phyloP scores from a whole-genome alignment of 2,888 invertebrate species.

The Isoperla grammatica region DNA sequence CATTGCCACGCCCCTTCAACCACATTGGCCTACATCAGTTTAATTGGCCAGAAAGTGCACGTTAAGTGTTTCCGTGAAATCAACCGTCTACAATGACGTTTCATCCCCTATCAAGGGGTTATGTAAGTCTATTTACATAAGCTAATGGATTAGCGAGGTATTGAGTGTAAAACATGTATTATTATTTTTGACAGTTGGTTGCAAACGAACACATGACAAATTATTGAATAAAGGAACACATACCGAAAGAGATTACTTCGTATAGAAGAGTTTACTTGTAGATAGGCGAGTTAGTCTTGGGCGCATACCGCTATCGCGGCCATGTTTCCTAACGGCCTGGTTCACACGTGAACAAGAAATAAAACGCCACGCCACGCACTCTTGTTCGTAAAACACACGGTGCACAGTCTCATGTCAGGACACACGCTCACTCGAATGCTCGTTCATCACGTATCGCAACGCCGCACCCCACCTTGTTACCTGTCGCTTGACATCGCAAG shows the following conservation, averaged over 20 bases:
- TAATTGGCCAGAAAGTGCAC: neutral
- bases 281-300: slow-evolving; percentile 18
- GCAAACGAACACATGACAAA: too few relatives aligned
- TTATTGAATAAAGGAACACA: neutral
- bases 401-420: slow-evolving; percentile 24
- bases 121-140: neutral
- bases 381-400: slow-evolving; percentile 16
- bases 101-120: neutral
- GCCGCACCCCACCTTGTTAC: slow-evolving; percentile 29
- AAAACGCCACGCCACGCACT: slow-evolving; percentile 24
- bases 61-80: slow-evolving; percentile 4
- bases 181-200: too few relatives aligned
- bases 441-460: slow-evolving; percentile 21
- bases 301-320: slow-evolving; percentile 25
- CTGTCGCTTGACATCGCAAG: slow-evolving; percentile 27
- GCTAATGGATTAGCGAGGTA: too few relatives aligned
- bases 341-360: slow-evolving; percentile 28
- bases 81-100: slow-evolving; percentile 5
- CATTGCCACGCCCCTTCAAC: slow-evolving; percentile 14
- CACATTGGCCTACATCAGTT: slow-evolving; percentile 10
- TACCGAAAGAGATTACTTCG: neutral
- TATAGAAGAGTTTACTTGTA: neutral
- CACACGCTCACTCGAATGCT: slow-evolving; percentile 22
- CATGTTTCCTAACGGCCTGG: slow-evolving; percentile 25
- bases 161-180: too few relatives aligned